Conservation (phyloP, 2,797 vertebrate species). For the Diglossa cyanea region DNA sequence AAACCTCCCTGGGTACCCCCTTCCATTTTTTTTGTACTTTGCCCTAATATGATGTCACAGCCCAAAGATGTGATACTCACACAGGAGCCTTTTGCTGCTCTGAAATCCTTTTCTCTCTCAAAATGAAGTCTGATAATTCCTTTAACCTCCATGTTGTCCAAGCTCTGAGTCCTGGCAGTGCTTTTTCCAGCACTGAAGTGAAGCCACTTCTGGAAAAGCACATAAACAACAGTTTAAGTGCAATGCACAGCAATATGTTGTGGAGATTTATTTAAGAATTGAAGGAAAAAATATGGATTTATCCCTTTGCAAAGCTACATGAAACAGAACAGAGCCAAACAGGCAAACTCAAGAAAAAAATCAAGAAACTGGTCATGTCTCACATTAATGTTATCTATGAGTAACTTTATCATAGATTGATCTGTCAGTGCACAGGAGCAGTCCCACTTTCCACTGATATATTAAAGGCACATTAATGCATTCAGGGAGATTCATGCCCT, state of each 20-base stretch:
- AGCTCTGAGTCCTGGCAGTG: background rate
- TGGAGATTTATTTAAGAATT: background rate
- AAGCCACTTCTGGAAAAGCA: background rate
- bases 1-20: background rate
- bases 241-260: background rate
- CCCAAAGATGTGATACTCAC: background rate
- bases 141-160: background rate
- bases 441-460: background rate
- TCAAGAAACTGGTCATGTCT: background rate
- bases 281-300: background rate
- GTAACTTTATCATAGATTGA: background rate
- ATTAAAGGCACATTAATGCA: background rate
- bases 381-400: background rate
- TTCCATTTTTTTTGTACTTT: background rate
- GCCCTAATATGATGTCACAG: background rate
- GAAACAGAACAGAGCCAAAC: background rate
- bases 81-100: background rate
- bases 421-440: background rate
- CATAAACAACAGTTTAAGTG: background rate
- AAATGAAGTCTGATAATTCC: background rate
- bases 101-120: background rate
- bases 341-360: background rate
- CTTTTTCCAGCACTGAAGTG: background rate
- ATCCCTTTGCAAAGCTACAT: background rate
- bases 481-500: slow-evolving; percentile 7